These are phyloP conservation scores for Epiblema foenella DNA, from an alignment of 2,888 invertebrate species.

Conservation along the genomic window DNA sequence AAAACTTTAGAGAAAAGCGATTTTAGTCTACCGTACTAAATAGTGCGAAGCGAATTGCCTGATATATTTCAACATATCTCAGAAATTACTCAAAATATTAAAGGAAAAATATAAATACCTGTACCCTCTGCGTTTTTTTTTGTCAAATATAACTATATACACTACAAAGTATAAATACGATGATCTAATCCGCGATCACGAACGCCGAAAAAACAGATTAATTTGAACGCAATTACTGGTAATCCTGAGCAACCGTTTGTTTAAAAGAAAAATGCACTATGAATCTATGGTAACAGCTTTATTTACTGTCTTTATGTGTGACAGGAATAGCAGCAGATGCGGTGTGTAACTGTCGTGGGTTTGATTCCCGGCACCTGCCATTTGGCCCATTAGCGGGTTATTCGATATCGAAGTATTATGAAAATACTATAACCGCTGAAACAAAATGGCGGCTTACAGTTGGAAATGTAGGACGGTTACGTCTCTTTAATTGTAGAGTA, in stretches of 20 bases:
- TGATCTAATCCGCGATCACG: constrained; percentile 10
- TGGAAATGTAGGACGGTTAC: neutral
- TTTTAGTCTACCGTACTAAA: no score
- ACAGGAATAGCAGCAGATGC: constrained; percentile 64
- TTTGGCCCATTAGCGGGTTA: constrained; percentile 76
- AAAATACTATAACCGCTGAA: constrained; percentile 24
- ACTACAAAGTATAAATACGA: constrained; percentile 8
- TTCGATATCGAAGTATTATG: constrained; percentile 75
- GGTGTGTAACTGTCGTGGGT: constrained; percentile 70
- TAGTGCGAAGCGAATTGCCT: no score
- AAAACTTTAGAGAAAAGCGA: no score
- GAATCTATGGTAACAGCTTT: constrained; percentile 7
- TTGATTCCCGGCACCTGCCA: constrained; percentile 82
- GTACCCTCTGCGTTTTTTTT: no score
- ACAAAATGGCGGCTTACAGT: neutral
- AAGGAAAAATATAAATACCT: no score
- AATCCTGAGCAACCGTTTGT: constrained; percentile 13
- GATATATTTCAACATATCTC: no score
- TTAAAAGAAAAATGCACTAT: constrained; percentile 11
- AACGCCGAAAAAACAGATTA: constrained; percentile 14
- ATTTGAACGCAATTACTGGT: constrained; percentile 39
- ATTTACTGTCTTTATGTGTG: constrained; percentile 20
- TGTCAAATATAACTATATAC: no score
- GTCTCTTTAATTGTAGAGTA: neutral
- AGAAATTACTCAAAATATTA: no score